Percentiles rank a stretch among this genome's conserved stretches.
Conservation (phyloP, 2,113 vertebrate genomes). For the Neopipo cinnamomea region DNA sequence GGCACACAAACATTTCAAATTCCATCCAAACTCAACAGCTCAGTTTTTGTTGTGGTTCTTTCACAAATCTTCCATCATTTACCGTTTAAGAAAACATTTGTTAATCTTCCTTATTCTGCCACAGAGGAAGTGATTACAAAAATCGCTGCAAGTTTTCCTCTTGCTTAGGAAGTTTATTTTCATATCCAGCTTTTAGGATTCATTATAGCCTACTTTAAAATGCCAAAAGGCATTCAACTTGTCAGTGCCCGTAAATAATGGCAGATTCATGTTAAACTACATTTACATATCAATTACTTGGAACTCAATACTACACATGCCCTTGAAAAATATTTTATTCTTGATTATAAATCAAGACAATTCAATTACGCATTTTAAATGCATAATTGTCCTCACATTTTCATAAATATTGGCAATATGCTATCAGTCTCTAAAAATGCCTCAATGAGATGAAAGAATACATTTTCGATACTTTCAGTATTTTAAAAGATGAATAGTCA, state of each 20-base stretch:
- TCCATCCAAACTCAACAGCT: background rate
- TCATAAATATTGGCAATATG: conserved; percentile 39
- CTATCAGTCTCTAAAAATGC: conserved; percentile 9
- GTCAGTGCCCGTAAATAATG: conserved; percentile 31
- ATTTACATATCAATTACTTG: conserved; percentile 53
- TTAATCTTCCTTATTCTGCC: background rate
- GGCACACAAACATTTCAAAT: background rate
- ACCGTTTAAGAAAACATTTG: background rate
- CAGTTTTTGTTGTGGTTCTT: background rate
- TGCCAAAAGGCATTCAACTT: conserved; percentile 22
- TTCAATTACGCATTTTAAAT: conserved; percentile 33
- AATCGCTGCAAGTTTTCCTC: background rate
- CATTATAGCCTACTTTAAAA: conserved; percentile 2
- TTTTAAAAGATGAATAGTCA: background rate
- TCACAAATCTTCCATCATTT: background rate
- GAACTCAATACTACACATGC: background rate
- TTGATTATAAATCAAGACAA: conserved; percentile 19
- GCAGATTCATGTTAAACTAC: conserved; percentile 1
- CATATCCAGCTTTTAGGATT: background rate
- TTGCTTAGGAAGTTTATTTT: background rate
- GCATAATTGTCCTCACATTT: conserved; percentile 4
- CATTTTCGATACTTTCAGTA: background rate
- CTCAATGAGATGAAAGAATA: background rate
- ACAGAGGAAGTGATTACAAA: background rate
- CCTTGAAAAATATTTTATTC: conserved; percentile 35